Conservation (phyloP, 2,113 vertebrate species). For the Prionailurus bengalensis region DNA sequence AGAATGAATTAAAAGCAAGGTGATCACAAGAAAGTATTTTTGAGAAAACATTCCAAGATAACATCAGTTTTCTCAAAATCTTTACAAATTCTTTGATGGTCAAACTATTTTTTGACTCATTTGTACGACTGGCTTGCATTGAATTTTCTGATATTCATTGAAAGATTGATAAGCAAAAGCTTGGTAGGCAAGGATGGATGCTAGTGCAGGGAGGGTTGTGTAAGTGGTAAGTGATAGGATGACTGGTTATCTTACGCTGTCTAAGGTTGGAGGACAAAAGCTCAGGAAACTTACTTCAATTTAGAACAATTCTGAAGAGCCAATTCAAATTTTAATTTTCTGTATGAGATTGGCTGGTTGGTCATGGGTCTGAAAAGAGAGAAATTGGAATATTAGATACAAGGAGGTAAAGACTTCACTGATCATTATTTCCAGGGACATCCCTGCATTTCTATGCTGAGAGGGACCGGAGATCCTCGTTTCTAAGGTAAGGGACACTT, state of each 20-base stretch:
- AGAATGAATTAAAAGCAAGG: not conserved
- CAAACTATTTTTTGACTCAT: not conserved
- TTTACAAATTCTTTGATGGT: not conserved
- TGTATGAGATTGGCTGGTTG: not conserved
- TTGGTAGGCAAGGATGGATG: not conserved
- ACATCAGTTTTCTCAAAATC: not conserved
- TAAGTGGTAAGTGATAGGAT: not conserved
- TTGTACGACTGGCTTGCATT: not conserved
- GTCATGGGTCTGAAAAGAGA: not conserved
- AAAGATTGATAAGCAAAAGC: not conserved
- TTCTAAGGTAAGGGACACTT: not conserved
- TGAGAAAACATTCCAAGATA: not conserved
- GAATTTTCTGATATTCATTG: not conserved
- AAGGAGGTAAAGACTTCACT: not conserved
- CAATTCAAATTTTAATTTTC: conserved; percentile 2
- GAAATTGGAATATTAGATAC: not conserved
- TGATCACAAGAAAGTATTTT: not conserved
- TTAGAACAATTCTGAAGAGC: not conserved
- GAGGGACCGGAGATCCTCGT: not conserved
- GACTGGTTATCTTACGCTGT: not conserved
- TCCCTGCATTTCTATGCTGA: not conserved
- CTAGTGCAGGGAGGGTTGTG: not conserved
- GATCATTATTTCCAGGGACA: not conserved
- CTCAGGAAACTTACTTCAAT: not conserved
- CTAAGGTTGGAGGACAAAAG: not conserved